Evolutionary conservation across 2,888 invertebrate genomes (phyloP).

Genomic region (Nomada ferruginata): DNA sequence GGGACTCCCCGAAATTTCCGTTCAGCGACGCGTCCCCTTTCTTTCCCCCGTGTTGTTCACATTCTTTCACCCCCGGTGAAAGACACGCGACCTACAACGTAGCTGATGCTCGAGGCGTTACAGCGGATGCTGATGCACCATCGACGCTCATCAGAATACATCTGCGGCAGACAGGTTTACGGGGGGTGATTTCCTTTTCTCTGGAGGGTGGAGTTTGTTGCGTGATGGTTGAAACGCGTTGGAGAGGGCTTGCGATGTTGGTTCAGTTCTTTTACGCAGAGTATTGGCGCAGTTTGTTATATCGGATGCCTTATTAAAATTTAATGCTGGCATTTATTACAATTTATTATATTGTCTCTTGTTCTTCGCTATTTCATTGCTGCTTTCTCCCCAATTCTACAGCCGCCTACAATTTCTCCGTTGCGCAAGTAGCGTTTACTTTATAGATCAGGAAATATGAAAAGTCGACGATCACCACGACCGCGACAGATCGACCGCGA

Average conservation of each 20-base stretch:
- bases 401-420: no score
- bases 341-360: no score
- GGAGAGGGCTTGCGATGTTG: constrained; percentile 3
- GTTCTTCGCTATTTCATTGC: no score
- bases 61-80: constrained; percentile 3
- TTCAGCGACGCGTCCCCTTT: constrained; percentile 48
- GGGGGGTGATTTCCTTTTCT: background rate
- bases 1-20: constrained; percentile 51
- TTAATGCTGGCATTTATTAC: no score
- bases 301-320: no score
- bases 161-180: background rate
- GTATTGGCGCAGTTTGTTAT: no score
- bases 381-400: no score
- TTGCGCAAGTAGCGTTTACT: background rate
- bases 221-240: background rate
- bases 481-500: constrained; percentile 1
- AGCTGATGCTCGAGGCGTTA: background rate
- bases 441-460: no score
- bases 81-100: constrained; percentile 23
- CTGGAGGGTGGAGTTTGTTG: background rate
- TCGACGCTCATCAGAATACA: constrained; percentile 25
- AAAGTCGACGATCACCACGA: background rate
- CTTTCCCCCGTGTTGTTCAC: constrained; percentile 5
- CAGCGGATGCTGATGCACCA: background rate
- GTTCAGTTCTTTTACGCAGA: background rate